Percentiles rank a stretch among this genome's conserved stretches.
These are phyloP conservation scores for Timema podura DNA, from an alignment of 2,888 invertebrate genomes.

Conservation along the genomic window DNA sequence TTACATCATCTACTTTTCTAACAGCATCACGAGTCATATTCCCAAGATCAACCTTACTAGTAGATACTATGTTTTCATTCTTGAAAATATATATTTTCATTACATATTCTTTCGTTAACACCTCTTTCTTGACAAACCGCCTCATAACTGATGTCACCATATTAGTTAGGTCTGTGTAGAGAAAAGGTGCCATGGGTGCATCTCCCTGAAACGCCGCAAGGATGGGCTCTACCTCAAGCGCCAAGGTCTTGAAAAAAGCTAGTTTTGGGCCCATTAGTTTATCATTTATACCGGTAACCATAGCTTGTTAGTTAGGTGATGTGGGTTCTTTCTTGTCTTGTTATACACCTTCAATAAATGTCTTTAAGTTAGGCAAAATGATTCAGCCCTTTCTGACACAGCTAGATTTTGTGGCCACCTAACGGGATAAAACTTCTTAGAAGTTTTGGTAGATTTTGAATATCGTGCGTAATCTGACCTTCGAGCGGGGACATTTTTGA, in stretches of 20 bases:
- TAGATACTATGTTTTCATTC: no score
- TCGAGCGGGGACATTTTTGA: constrained; percentile 26
- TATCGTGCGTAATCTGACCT: constrained; percentile 22
- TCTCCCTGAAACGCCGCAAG: constrained; percentile 25
- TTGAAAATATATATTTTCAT: no score
- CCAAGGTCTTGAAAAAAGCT: constrained; percentile 26
- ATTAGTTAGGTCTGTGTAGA: neutral
- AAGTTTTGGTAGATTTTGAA: constrained; percentile 20
- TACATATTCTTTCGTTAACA: no score
- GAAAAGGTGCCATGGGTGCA: constrained; percentile 27
- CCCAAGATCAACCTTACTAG: no score
- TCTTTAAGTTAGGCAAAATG: constrained; percentile 24
- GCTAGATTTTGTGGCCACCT: constrained; percentile 26
- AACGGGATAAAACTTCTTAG: constrained; percentile 26
- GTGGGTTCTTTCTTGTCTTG: constrained; percentile 15
- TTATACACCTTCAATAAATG: constrained; percentile 20
- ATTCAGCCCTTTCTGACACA: constrained; percentile 27
- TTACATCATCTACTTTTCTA: no score
- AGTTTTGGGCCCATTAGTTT: constrained; percentile 23
- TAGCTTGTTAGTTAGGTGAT: constrained; percentile 14
- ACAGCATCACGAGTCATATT: no score
- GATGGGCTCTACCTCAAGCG: constrained; percentile 26
- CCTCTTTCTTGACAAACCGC: neutral
- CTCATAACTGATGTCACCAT: neutral
- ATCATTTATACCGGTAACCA: constrained; percentile 21